A percentile compares a stretch with the other conserved stretches of the same genome.
These are phyloP conservation scores for Okamejei kenojei DNA, from an alignment of 2,797 vertebrate genomes.

Conservation along the genomic window DNA sequence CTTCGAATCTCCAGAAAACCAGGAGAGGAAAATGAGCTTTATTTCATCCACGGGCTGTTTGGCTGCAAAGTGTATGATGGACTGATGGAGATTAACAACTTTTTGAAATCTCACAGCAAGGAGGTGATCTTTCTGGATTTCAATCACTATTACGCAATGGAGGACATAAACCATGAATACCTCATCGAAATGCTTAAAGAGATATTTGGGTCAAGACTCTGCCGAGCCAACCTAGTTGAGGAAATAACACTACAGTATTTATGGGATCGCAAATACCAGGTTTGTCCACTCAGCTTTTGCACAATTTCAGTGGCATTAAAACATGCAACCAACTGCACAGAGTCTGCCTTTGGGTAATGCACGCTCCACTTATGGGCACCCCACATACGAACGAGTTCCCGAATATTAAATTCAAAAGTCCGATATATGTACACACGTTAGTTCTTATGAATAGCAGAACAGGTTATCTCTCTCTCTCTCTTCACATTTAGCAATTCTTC, in stretches of 20 bases:
- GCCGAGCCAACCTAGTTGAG: slow-evolving; percentile 68
- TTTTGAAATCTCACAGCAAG: slow-evolving; percentile 71
- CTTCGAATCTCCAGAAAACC: slow-evolving; percentile 91
- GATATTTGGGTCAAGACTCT: slow-evolving; percentile 80
- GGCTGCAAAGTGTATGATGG: slow-evolving; percentile 87
- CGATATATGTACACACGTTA: no score
- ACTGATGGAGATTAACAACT: slow-evolving; percentile 75
- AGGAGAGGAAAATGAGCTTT: slow-evolving; percentile 75
- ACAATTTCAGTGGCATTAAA: background rate
- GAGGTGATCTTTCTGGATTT: slow-evolving; percentile 91
- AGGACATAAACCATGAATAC: slow-evolving; percentile 69
- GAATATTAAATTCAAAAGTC: no score
- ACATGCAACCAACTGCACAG: background rate
- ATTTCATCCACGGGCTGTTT: slow-evolving; percentile 93
- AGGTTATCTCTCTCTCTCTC: no score
- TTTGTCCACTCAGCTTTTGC: slow-evolving; percentile 46
- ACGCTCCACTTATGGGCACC: no score
- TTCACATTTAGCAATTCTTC: no score
- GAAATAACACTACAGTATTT: slow-evolving; percentile 73
- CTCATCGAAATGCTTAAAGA: slow-evolving; percentile 73
- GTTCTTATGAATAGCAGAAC: no score
- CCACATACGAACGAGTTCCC: no score
- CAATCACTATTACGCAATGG: slow-evolving; percentile 96
- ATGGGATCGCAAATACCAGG: slow-evolving; percentile 84
- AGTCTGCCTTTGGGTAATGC: no score